Evolutionary conservation across 2,113 vertebrate species (phyloP).

Genomic region (Myotis yumanensis): DNA sequence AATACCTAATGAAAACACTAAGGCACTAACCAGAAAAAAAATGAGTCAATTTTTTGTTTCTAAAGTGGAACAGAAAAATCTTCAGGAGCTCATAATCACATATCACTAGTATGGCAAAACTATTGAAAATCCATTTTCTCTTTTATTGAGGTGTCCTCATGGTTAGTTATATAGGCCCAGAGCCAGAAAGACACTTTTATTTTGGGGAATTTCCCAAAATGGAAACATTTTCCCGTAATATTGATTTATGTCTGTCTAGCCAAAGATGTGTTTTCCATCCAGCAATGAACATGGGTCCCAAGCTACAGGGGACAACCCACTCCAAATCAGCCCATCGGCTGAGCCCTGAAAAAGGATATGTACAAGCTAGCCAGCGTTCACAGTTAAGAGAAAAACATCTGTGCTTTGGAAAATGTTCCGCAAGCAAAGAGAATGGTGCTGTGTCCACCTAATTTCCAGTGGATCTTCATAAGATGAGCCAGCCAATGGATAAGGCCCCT

Average conservation of each 20-base stretch:
- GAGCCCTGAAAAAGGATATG: conserved; percentile 21
- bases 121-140: conserved; percentile 30
- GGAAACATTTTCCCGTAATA: conserved; percentile 38
- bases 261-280: conserved; percentile 57
- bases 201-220: conserved; percentile 30
- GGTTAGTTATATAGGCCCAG: background rate
- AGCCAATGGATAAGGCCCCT: background rate
- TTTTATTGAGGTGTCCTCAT: background rate
- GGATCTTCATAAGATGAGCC: background rate
- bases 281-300: background rate
- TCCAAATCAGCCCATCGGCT: background rate
- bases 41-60: conserved; percentile 53
- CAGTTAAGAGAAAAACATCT: conserved; percentile 73
- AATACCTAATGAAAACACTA: conserved; percentile 35
- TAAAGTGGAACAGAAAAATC: conserved; percentile 23
- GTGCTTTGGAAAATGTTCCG: conserved; percentile 63
- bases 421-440: background rate
- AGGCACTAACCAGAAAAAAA: conserved; percentile 20
- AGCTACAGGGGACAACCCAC: background rate
- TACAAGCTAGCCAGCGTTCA: conserved; percentile 64
- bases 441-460: conserved; percentile 32
- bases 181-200: conserved; percentile 35
- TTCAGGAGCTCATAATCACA: background rate
- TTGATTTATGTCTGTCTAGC: conserved; percentile 40
- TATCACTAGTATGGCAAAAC: background rate